Percentiles rank a stretch among this genome's conserved stretches.
phyloP scores from a whole-genome alignment of 2,797 vertebrate genomes.

The Enteromius mattozi region DNA sequence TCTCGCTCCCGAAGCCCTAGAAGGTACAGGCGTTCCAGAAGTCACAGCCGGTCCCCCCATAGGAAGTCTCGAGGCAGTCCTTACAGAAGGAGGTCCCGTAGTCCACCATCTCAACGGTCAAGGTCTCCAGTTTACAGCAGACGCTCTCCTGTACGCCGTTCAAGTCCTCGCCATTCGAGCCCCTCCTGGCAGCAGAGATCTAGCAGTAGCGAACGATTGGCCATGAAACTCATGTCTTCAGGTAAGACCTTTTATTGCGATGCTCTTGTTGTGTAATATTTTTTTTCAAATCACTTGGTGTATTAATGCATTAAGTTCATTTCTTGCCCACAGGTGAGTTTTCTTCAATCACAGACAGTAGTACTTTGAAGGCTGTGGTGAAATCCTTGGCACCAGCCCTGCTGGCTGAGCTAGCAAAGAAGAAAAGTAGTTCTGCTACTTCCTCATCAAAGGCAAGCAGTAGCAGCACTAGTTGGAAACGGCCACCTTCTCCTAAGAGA shows the following conservation, averaged over 20 bases:
- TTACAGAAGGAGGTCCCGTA: constrained; percentile 54
- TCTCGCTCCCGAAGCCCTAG: constrained; percentile 59
- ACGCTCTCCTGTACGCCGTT: constrained; percentile 52
- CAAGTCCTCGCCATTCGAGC: constrained; percentile 49
- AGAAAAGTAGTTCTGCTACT: constrained; percentile 67
- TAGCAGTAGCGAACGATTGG: constrained; percentile 67
- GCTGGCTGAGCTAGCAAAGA: constrained; percentile 80
- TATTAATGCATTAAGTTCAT: background rate
- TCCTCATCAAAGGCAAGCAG: constrained; percentile 52
- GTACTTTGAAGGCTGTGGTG: constrained; percentile 76
- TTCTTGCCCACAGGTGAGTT: constrained; percentile 23
- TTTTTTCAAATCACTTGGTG: background rate
- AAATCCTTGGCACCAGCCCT: constrained; percentile 80
- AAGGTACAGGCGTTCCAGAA: constrained; percentile 62
- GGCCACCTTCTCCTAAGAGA: constrained; percentile 51
- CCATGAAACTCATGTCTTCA: constrained; percentile 74
- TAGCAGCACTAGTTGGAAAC: constrained; percentile 38
- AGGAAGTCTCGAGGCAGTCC: constrained; percentile 51
- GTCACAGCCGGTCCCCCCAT: constrained; percentile 59
- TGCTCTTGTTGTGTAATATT: background rate
- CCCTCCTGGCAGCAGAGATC: constrained; percentile 60
- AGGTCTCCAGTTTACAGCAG: constrained; percentile 62
- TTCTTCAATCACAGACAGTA: constrained; percentile 50
- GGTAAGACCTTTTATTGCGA: constrained; percentile 60
- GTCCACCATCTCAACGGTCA: constrained; percentile 43